Conservation (phyloP, 1,140 invertebrate species). For the Drosophila nannoptera region DNA sequence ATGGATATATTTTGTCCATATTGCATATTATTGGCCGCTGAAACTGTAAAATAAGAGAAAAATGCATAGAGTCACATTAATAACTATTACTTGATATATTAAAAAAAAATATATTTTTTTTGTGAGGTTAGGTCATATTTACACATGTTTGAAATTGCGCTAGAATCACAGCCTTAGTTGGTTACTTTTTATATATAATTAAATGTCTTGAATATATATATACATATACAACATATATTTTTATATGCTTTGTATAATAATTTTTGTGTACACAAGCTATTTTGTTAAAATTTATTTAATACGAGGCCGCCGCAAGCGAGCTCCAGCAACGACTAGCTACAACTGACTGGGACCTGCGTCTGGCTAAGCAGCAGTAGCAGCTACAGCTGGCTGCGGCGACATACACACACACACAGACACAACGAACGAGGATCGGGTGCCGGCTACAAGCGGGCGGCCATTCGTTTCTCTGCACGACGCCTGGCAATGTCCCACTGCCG, state of each 20-base stretch:
- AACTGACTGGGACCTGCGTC: conserved; percentile 57
- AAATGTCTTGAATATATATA: neutral
- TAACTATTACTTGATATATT: conserved; percentile 12
- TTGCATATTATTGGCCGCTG: conserved; percentile 78
- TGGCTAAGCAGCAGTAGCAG: conserved; percentile 30
- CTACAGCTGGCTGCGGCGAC: conserved; percentile 49
- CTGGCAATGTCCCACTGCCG: conserved; percentile 61
- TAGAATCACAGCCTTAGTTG: conserved; percentile 44
- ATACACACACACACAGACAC: conserved; percentile 7
- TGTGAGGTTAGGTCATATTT: conserved; percentile 27
- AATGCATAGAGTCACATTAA: neutral
- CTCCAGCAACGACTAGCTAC: conserved; percentile 69
- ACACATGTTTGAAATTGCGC: conserved; percentile 46
- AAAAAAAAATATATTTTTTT: conserved; percentile 1
- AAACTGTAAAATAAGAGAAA: conserved; percentile 61
- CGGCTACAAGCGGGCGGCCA: conserved; percentile 53
- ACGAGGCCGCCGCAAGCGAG: conserved; percentile 44
- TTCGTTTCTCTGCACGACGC: conserved; percentile 47
- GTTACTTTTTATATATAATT: conserved; percentile 8
- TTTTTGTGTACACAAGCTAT: conserved; percentile 9
- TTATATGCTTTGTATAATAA: conserved; percentile 14
- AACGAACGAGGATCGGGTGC: conserved; percentile 67
- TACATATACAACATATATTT: neutral
- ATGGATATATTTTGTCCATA: conserved; percentile 79
- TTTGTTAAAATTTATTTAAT: conserved; percentile 18